Evolutionary conservation across 2,888 invertebrate genomes (phyloP).

Genomic region (Seira musarum): DNA sequence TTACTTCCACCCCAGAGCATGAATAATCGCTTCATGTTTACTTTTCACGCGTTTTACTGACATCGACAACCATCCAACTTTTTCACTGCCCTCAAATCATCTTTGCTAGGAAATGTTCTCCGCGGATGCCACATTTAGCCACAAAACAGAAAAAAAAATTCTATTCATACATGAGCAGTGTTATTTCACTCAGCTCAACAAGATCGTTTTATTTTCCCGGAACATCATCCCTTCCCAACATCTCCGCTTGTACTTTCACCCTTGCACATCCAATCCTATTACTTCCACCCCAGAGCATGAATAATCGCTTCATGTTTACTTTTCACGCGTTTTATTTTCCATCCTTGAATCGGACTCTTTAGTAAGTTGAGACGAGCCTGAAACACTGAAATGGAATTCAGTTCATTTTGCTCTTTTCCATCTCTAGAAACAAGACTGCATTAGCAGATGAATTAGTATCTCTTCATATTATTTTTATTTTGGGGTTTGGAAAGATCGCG

Average conservation of each 20-base stretch:
- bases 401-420: conserved; percentile 23
- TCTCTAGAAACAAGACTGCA: background rate
- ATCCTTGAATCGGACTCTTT: no score
- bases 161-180: background rate
- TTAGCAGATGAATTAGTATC: background rate
- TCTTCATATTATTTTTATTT: conserved; percentile 24
- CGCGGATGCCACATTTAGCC: no score
- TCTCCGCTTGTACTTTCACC: conserved; percentile 49
- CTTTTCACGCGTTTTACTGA: conserved; percentile 59
- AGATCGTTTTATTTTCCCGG: conserved; percentile 8
- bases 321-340: conserved; percentile 62
- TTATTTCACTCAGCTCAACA: background rate
- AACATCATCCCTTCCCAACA: conserved; percentile 21
- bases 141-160: no score
- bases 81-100: conserved; percentile 22
- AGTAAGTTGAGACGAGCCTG: no score
- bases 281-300: conserved; percentile 49
- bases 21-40: conserved; percentile 62
- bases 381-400: conserved; percentile 25
- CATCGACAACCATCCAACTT: no score
- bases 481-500: no score
- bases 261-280: conserved; percentile 51
- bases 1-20: conserved; percentile 61
- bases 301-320: conserved; percentile 62
- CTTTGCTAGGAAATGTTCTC: no score